A percentile compares a stretch with the other conserved stretches of the same genome.
phyloP scores from a whole-genome alignment of 2,888 invertebrate species.

The Gasteruption jaculator region DNA sequence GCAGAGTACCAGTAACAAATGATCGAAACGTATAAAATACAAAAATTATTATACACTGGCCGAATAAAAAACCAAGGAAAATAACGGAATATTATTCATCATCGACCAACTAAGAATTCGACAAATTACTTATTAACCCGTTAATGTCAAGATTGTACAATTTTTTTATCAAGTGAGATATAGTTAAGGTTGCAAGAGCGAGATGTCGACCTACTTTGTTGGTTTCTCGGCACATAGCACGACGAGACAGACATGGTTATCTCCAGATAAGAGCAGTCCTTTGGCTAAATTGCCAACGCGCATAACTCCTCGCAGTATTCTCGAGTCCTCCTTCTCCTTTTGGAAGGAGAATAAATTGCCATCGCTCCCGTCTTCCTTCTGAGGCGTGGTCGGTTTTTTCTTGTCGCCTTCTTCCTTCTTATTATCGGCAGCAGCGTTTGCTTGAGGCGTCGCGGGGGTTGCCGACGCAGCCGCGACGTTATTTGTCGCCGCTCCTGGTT shows the following conservation, averaged over 20 bases:
- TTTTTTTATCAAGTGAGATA: too few species aligned
- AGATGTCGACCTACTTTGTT: slow-evolving; percentile 59
- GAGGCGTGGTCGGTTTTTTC: slow-evolving; percentile 39
- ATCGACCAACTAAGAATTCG: too few species aligned
- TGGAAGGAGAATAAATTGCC: slow-evolving; percentile 64
- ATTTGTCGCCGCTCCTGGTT: slow-evolving; percentile 26
- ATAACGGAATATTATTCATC: too few species aligned
- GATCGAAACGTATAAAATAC: too few species aligned
- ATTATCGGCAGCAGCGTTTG: slow-evolving; percentile 49
- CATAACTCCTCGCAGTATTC: slow-evolving; percentile 94
- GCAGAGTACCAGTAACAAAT: too few species aligned
- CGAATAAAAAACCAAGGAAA: too few species aligned
- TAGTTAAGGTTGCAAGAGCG: too few species aligned
- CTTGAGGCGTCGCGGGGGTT: slow-evolving; percentile 34
- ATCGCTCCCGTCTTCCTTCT: slow-evolving; percentile 71
- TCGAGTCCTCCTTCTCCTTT: slow-evolving; percentile 60
- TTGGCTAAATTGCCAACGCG: slow-evolving; percentile 89
- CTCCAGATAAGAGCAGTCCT: slow-evolving; percentile 84
- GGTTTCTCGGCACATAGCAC: slow-evolving; percentile 94
- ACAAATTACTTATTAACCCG: too few species aligned
- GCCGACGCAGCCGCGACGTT: slow-evolving; percentile 29
- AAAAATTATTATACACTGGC: too few species aligned
- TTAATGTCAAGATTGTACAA: too few species aligned
- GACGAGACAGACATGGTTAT: slow-evolving; percentile 85
- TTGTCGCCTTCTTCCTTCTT: slow-evolving; percentile 57